These are phyloP conservation scores for Butorides virescens DNA, from an alignment of 2,113 vertebrate genomes.

Conservation along the genomic window DNA sequence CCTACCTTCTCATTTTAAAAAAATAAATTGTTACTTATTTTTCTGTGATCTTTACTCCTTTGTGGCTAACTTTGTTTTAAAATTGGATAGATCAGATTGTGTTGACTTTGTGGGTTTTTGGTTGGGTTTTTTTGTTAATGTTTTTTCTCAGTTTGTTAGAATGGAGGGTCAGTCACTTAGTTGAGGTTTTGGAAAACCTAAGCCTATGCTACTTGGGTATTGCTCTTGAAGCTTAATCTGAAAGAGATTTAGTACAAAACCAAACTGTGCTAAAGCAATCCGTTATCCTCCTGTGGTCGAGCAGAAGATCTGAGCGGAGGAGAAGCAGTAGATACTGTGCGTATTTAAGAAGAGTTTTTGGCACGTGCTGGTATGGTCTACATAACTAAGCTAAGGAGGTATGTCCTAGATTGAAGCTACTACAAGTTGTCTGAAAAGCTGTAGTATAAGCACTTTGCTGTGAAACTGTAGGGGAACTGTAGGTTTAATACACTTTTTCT, in stretches of 20 bases:
- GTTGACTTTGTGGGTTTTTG: accelerated
- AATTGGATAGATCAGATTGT: not conserved
- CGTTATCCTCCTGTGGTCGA: not conserved
- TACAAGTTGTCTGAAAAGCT: not conserved
- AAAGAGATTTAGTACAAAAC: not conserved
- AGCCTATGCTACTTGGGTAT: not conserved
- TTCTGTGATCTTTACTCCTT: not conserved
- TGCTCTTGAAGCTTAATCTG: not conserved
- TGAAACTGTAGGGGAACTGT: not conserved
- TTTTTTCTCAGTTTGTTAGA: not conserved
- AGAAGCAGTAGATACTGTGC: not conserved
- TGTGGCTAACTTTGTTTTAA: not conserved
- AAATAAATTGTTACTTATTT: not conserved
- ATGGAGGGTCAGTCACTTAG: not conserved
- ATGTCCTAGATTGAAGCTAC: not conserved
- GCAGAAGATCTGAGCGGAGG: not conserved
- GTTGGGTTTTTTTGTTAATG: not conserved
- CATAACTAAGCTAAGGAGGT: not conserved
- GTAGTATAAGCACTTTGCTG: not conserved
- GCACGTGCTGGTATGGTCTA: accelerated
- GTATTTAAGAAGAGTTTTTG: not conserved
- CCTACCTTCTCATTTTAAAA: not conserved
- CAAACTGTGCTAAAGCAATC: not conserved
- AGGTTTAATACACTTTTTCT: not conserved
- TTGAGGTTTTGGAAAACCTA: not conserved